A percentile compares a stretch with the other conserved stretches of the same genome.
Conservation (phyloP, 2,797 vertebrate species). For the Moxostoma hubbsi region DNA sequence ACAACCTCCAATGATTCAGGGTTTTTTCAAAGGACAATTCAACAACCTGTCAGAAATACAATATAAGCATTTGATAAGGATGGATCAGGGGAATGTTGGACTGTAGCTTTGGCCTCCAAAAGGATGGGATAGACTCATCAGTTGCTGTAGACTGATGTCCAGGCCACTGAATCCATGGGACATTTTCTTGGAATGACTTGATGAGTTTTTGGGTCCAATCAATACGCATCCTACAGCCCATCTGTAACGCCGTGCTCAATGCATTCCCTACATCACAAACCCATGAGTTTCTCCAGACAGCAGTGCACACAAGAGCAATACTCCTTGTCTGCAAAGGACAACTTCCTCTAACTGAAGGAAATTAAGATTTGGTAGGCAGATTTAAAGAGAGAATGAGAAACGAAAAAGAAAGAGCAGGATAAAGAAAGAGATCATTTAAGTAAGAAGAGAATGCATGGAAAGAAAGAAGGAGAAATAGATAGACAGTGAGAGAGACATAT, state of each 20-base stretch:
- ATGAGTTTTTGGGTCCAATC: conserved; percentile 70
- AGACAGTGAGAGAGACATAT: conserved; percentile 41
- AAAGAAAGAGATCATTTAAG: conserved; percentile 4
- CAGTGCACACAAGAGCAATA: conserved; percentile 14
- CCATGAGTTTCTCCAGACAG: conserved; percentile 15
- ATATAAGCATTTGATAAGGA: conserved; percentile 37
- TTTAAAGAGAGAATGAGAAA: neutral
- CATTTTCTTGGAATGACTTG: conserved; percentile 69
- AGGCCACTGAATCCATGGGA: conserved; percentile 59
- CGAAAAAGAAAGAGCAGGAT: conserved; percentile 8
- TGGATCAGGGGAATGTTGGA: conserved; percentile 30
- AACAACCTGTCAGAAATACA: neutral
- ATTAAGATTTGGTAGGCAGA: conserved; percentile 10
- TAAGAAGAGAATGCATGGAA: neutral
- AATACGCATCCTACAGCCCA: conserved; percentile 64
- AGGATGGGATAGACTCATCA: conserved; percentile 59
- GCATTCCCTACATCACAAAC: conserved; percentile 55
- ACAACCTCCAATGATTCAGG: neutral
- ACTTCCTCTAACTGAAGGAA: neutral
- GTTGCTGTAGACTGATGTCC: conserved; percentile 44
- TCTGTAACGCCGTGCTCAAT: conserved; percentile 61
- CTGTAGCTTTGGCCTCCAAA: conserved; percentile 43
- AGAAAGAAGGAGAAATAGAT: conserved; percentile 9
- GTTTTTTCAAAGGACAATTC: neutral
- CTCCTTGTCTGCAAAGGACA: conserved; percentile 33